phyloP scores from a whole-genome alignment of 2,113 vertebrate genomes.

The Caranx melampygus region DNA sequence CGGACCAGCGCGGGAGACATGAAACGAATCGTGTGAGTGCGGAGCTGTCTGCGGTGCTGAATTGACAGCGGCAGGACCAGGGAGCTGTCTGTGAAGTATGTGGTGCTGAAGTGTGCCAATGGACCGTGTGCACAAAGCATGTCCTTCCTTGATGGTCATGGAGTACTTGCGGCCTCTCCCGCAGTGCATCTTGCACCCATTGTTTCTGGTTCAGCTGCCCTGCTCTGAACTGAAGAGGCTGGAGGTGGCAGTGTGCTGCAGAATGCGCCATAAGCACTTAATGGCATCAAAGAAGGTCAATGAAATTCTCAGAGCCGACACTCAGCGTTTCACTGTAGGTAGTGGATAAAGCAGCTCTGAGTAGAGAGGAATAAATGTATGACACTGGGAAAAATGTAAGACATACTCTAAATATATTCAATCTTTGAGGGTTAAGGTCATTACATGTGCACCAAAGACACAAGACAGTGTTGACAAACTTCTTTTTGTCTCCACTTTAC shows the following conservation, averaged over 20 bases:
- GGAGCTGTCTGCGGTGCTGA: conserved; percentile 57
- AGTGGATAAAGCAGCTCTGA: not conserved
- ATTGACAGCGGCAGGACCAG: conserved; percentile 6
- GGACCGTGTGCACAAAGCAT: conserved; percentile 48
- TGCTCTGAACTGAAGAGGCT: conserved; percentile 37
- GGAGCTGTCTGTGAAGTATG: conserved; percentile 38
- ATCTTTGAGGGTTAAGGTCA: not conserved
- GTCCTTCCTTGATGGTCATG: conserved; percentile 56
- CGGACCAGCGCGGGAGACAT: not conserved
- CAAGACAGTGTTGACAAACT: not conserved
- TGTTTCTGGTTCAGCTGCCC: conserved; percentile 60
- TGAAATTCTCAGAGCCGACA: conserved; percentile 30
- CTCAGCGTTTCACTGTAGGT: conserved; percentile 17
- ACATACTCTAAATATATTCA: not conserved
- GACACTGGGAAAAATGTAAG: not conserved
- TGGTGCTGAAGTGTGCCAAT: conserved; percentile 36
- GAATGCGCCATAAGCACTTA: conserved; percentile 40
- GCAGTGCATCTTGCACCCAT: conserved; percentile 48
- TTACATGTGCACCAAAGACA: not conserved
- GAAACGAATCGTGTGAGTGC: not conserved
- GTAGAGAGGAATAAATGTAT: not conserved
- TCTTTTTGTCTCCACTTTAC: not conserved
- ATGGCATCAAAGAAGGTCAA: conserved; percentile 50
- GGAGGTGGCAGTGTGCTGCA: conserved; percentile 30
- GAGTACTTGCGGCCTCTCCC: conserved; percentile 46